Percentiles rank a stretch among this genome's conserved stretches.
Conservation (phyloP, 2,797 vertebrate species). For the Sphenodon punctatus region DNA sequence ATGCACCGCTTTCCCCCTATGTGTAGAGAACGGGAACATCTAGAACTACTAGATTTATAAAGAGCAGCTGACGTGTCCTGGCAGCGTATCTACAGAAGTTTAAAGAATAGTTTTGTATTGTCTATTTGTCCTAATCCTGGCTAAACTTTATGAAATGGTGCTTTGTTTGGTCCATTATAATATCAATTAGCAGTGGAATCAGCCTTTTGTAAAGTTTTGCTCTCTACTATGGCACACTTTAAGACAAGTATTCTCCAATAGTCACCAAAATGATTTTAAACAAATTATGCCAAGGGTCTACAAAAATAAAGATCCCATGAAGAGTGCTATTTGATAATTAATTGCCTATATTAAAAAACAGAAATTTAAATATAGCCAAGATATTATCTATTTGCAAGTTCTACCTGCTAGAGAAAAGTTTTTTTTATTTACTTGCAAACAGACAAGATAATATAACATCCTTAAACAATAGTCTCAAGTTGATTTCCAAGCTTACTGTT, state of each 20-base stretch:
- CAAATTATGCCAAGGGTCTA: not conserved
- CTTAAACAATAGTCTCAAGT: not conserved
- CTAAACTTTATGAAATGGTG: not conserved
- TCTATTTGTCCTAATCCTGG: not conserved
- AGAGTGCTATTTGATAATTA: not conserved
- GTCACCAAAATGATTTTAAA: not conserved
- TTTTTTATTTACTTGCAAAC: too few species aligned
- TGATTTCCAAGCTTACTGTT: constrained; percentile 2
- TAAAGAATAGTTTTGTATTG: not conserved
- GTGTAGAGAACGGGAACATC: not conserved
- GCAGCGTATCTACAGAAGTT: not conserved
- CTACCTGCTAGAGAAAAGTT: too few species aligned
- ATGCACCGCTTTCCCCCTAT: not conserved
- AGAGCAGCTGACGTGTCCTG: not conserved
- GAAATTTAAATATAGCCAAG: not conserved
- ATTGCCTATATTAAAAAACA: not conserved
- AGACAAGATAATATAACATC: too few species aligned
- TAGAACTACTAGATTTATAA: not conserved
- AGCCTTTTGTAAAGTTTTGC: constrained; percentile 1
- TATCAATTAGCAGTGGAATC: not conserved
- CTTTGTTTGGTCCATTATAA: not conserved
- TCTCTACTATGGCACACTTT: constrained; percentile 11
- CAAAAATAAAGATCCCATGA: not conserved
- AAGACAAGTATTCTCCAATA: not conserved
- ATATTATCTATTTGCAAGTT: too few species aligned